Conservation (phyloP, 2,797 vertebrate genomes). For the Gallinago nigripennis region DNA sequence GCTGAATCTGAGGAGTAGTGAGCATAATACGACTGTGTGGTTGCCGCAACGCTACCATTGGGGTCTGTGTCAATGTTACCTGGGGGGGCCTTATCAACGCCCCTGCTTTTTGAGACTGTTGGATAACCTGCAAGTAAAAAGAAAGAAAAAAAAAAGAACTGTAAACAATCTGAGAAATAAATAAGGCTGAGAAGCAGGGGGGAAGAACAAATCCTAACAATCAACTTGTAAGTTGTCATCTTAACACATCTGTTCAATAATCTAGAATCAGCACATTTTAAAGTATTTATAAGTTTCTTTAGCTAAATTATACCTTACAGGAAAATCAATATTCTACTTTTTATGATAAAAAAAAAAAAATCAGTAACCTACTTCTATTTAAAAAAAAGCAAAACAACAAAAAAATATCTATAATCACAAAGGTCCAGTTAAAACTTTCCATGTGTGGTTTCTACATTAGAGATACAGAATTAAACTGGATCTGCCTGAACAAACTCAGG, state of each 20-base stretch:
- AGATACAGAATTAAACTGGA: neutral
- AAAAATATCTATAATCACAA: neutral
- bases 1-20: conserved; percentile 83
- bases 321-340: neutral
- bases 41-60: conserved; percentile 91
- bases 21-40: conserved; percentile 89
- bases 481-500: neutral
- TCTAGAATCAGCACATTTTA: neutral
- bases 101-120: conserved; percentile 88
- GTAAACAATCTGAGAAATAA: neutral
- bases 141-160: neutral
- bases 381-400: neutral
- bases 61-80: conserved; percentile 87
- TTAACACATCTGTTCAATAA: neutral
- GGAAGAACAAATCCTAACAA: neutral
- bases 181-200: neutral
- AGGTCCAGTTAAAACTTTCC: neutral
- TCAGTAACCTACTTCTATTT: neutral
- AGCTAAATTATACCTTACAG: neutral
- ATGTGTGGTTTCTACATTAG: neutral
- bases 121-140: conserved; percentile 80
- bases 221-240: neutral
- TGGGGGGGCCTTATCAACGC: conserved; percentile 89
- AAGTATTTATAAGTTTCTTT: neutral
- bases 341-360: neutral